Evolutionary conservation across 2,113 vertebrate genomes (phyloP).

Genomic region (Platichthys stellatus): DNA sequence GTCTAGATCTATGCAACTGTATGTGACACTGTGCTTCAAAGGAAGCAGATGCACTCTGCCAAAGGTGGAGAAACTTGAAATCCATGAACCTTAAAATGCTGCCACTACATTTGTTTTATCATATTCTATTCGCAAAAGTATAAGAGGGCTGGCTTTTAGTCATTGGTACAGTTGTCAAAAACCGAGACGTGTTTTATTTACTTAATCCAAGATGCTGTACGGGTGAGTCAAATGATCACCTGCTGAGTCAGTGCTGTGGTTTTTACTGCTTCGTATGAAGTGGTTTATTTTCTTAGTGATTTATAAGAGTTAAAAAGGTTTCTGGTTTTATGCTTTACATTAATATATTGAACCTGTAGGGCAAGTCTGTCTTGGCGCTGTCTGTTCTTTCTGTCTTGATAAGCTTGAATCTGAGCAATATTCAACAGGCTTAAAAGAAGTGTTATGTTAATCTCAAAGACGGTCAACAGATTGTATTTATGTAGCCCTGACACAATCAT

Average conservation of each 20-base stretch:
- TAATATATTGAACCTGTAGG: slow-evolving; percentile 53
- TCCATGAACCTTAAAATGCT: not conserved
- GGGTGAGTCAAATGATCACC: slow-evolving; percentile 11
- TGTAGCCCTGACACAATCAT: not conserved
- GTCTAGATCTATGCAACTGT: slow-evolving; percentile 51
- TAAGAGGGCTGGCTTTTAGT: not conserved
- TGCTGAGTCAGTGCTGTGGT: slow-evolving; percentile 22
- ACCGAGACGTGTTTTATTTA: slow-evolving; percentile 6
- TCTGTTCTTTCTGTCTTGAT: slow-evolving; percentile 36
- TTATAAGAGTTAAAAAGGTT: not conserved
- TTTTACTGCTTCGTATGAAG: slow-evolving; percentile 4
- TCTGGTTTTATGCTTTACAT: slow-evolving; percentile 35
- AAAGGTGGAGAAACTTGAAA: slow-evolving; percentile 23
- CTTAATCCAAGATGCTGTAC: slow-evolving; percentile 69
- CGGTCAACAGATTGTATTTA: not conserved
- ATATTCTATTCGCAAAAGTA: not conserved
- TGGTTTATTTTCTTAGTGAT: not conserved
- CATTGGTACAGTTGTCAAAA: slow-evolving; percentile 14
- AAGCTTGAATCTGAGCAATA: slow-evolving; percentile 40
- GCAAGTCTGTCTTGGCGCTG: slow-evolving; percentile 32
- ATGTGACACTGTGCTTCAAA: slow-evolving; percentile 32
- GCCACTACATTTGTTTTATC: not conserved
- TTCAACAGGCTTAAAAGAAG: slow-evolving; percentile 47
- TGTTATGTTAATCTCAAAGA: not conserved
- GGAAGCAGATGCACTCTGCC: not conserved